phyloP scores from a whole-genome alignment of 37 sponge, comb jelly and placozoan species.

The Halichondria panicea region DNA sequence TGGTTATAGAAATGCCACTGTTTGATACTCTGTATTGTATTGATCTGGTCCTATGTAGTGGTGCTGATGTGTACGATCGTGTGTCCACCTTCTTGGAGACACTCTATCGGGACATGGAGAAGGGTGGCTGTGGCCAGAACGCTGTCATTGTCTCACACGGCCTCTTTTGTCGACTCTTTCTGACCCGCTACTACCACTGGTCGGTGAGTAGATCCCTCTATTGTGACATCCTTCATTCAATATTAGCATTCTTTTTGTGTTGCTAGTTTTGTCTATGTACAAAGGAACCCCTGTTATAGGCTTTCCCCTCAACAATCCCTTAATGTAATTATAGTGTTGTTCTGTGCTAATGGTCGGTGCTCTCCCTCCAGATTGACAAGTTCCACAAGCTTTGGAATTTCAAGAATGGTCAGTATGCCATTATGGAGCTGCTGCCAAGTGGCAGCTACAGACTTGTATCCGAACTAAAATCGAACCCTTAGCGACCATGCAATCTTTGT shows the following conservation, averaged over 20 bases:
- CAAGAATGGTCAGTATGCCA: conserved; percentile 71
- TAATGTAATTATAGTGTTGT: too few species aligned
- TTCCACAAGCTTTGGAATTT: conserved; percentile 92
- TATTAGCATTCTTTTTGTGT: not conserved
- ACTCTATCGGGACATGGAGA: conserved; percentile 84
- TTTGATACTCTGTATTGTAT: not conserved
- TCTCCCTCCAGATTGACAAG: conserved; percentile 60
- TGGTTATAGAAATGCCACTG: too few species aligned
- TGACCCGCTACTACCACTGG: conserved; percentile 87
- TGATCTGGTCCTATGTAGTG: conserved; percentile 43
- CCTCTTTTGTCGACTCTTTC: conserved; percentile 83
- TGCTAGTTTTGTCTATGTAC: not conserved
- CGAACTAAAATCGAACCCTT: conserved; percentile 65
- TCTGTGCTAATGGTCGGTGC: too few species aligned
- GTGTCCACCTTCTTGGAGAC: conserved; percentile 89
- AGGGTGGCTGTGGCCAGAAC: conserved; percentile 82
- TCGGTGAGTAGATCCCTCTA: conserved; percentile 27
- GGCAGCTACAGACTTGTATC: conserved; percentile 61
- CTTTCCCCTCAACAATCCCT: too few species aligned
- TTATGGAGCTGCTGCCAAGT: conserved; percentile 71
- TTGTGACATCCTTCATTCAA: not conserved
- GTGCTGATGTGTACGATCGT: conserved; percentile 88
- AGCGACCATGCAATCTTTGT: too few species aligned
- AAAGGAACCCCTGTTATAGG: too few species aligned
- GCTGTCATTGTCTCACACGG: conserved; percentile 83